phyloP scores from a whole-genome alignment of 2,888 invertebrate species.

The Agrotis clavis region DNA sequence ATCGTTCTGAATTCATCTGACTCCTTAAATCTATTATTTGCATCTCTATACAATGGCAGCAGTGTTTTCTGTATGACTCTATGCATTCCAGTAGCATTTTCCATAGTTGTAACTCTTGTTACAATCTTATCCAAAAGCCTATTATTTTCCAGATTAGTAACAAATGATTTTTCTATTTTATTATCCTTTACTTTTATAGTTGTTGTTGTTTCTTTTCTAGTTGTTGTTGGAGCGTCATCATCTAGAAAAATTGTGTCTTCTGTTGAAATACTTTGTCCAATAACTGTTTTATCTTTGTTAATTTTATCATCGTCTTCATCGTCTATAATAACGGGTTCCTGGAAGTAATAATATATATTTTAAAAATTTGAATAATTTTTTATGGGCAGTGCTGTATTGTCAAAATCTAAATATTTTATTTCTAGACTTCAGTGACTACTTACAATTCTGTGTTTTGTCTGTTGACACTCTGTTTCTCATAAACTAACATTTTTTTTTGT shows the following conservation, averaged over 20 bases:
- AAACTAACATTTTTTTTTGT: too few species aligned
- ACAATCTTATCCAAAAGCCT: conserved; percentile 72
- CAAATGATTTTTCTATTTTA: conserved; percentile 46
- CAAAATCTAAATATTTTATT: too few species aligned
- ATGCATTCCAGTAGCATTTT: conserved; percentile 73
- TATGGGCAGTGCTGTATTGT: not conserved
- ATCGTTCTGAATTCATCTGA: conserved; percentile 68
- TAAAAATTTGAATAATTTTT: not conserved
- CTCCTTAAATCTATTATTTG: conserved; percentile 68
- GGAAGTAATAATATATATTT: not conserved
- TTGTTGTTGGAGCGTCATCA: conserved; percentile 34
- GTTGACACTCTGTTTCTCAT: too few species aligned
- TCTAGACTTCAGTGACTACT: too few species aligned
- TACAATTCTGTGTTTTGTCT: too few species aligned
- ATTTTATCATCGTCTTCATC: conserved; percentile 41
- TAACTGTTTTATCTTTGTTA: not conserved
- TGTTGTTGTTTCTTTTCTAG: not conserved
- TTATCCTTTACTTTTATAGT: not conserved
- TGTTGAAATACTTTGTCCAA: not conserved
- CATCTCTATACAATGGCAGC: conserved; percentile 69
- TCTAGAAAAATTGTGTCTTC: conserved; percentile 48
- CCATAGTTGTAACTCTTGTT: conserved; percentile 71
- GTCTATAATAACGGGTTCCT: conserved; percentile 41
- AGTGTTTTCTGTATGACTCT: conserved; percentile 75
- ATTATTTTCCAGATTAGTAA: conserved; percentile 63